Evolutionary conservation across 2,888 invertebrate genomes (phyloP).

Genomic region (Cryptus viduatorius): DNA sequence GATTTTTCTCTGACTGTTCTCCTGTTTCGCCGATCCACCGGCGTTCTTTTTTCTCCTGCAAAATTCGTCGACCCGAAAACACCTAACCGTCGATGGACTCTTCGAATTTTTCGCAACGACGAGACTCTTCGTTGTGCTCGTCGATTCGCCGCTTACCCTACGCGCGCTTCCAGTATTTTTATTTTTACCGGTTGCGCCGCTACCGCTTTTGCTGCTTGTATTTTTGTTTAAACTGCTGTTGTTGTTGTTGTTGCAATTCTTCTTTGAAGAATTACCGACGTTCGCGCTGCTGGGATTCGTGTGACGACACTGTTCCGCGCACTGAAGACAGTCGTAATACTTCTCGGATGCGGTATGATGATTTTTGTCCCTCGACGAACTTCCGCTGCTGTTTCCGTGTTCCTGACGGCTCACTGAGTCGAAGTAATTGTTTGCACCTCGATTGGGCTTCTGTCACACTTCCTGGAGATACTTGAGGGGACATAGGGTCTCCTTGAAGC

Average conservation of each 20-base stretch:
- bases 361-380: conserved; percentile 32
- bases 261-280: conserved; percentile 74
- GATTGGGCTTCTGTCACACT: conserved; percentile 92
- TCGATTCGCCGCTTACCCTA: conserved; percentile 14
- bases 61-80: conserved; percentile 56
- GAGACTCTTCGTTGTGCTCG: conserved; percentile 21
- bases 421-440: conserved; percentile 72
- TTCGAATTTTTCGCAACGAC: conserved; percentile 33
- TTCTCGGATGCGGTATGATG: conserved; percentile 74
- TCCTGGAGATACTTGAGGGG: conserved; percentile 98
- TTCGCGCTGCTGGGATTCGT: conserved; percentile 74
- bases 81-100: background rate
- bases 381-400: conserved; percentile 64
- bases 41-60: conserved; percentile 45
- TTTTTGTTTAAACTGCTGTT: conserved; percentile 58
- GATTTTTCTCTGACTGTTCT: conserved; percentile 40
- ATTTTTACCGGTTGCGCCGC: conserved; percentile 12
- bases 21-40: background rate
- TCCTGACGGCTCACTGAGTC: conserved; percentile 80
- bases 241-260: conserved; percentile 61
- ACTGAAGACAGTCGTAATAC: conserved; percentile 83
- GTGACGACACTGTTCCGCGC: conserved; percentile 82
- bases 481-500: conserved; percentile 91
- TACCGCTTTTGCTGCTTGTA: conserved; percentile 58
- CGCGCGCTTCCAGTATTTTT: conserved; percentile 27